Base-by-base conservation (phyloP, 2,797 vertebrate species). In the Crocidura indochinensis region DNA sequence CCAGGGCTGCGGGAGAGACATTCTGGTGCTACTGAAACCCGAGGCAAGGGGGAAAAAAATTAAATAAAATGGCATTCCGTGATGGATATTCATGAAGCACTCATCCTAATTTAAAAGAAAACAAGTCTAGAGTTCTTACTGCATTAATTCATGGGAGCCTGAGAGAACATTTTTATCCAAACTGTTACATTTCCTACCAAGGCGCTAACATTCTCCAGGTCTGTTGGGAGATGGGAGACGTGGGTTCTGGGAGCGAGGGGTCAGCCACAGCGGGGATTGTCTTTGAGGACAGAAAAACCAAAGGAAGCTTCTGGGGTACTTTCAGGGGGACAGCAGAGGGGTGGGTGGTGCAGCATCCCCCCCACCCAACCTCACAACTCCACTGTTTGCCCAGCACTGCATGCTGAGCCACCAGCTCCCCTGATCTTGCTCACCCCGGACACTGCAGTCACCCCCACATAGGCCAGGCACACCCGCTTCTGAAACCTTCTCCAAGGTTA, bases 71-170 rank as follows among this genome's bases (percentile, higher is more conserved):
- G 92, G 95, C 95, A 96, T 97, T 95, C 94, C 93, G 95, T 96
- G 88, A 97, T 97, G 96, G 96, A 96, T 97, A 97, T 97, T 97
- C 97, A 97, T 95, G 95, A 96, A 94, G 95, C 91, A 72, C 94
- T 93, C 92, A 84, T 91, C 95, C 95, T 94, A 95, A 97, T 96
- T 97, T 95, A 95, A 96, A 97, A 96, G 95, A 96, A 95, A 97
- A 94, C 96, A 96, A 97, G 95, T 95, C 95, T 95, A 94, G 96
- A 94, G 90, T 96, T 97, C 96, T 97, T 95, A 94, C 97, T 96
- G 96, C 95, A 97, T 97, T 97, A 96, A 97, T 96, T 95, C 96
- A 96, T 96, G 94, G 91, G 92, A 79, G 94, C 92, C 90, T 92
- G 81, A 96, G 92, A 95, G 92, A 87, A 95, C 92, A 96, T 97